A percentile compares a stretch with the other conserved stretches of the same genome.
Evolutionary conservation across 2,113 vertebrate genomes (phyloP).

Genomic region (Delphinapterus leucas): DNA sequence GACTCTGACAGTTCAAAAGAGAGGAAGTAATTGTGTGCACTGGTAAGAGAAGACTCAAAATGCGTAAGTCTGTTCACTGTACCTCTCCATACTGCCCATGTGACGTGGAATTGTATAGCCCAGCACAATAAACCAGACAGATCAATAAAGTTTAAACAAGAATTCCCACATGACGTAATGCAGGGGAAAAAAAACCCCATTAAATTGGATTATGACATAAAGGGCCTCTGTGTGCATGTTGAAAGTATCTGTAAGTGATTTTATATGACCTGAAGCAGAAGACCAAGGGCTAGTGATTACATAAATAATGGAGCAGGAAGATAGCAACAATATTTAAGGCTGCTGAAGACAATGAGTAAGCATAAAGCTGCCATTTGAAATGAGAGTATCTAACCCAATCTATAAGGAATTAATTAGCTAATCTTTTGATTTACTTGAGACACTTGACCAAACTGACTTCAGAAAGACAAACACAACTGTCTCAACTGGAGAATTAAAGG

Average conservation of each 20-base stretch:
- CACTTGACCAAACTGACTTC: conserved; percentile 41
- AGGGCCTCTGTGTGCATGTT: background rate
- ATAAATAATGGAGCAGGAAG: conserved; percentile 68
- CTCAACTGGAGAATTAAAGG: background rate
- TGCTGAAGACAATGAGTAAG: conserved; percentile 47
- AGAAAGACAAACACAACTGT: conserved; percentile 55
- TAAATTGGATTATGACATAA: conserved; percentile 49
- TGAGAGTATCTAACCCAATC: conserved; percentile 39
- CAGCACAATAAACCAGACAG: background rate
- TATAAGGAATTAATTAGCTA: conserved; percentile 53
- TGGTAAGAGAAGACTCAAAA: background rate
- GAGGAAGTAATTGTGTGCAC: background rate
- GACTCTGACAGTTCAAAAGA: background rate
- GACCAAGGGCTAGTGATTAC: conserved; percentile 19
- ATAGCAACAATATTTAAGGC: conserved; percentile 46
- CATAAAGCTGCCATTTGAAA: conserved; percentile 47
- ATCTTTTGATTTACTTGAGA: conserved; percentile 61
- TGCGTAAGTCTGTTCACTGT: background rate
- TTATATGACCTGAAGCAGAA: conserved; percentile 56
- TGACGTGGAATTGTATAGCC: background rate
- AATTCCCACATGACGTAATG: conserved; percentile 60
- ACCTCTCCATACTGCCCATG: background rate
- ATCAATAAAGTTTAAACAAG: conserved; percentile 68
- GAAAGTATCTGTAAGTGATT: conserved; percentile 60
- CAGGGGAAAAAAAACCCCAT: background rate